phyloP scores from a whole-genome alignment of 2,113 vertebrate genomes.

The Bucco capensis region DNA sequence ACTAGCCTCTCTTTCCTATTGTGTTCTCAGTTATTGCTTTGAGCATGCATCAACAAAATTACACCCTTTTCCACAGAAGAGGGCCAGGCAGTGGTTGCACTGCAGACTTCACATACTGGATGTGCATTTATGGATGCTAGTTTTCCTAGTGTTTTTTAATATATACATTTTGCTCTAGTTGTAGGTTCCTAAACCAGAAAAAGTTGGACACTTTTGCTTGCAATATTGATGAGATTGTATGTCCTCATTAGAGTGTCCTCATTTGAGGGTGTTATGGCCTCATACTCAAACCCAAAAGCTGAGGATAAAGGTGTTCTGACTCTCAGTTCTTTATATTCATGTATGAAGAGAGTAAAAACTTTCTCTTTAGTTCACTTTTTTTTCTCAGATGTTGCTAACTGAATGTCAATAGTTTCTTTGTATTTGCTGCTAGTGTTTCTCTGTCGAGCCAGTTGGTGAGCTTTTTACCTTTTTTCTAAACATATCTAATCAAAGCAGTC shows the following conservation, averaged over 20 bases:
- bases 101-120: background rate
- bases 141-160: too few relatives aligned
- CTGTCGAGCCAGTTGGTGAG: background rate
- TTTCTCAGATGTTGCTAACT: background rate
- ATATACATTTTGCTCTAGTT: too few relatives aligned
- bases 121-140: too few relatives aligned
- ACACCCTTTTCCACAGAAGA: background rate
- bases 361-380: background rate
- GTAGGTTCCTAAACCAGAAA: too few relatives aligned
- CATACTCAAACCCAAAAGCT: too few relatives aligned
- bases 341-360: background rate
- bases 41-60: background rate
- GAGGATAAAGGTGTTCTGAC: too few relatives aligned
- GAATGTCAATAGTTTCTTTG: background rate
- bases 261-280: too few relatives aligned
- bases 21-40: background rate
- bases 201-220: too few relatives aligned
- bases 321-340: too few relatives aligned
- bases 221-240: too few relatives aligned
- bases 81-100: background rate
- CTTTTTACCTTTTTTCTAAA: background rate
- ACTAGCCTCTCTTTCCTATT: background rate
- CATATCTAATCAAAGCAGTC: background rate
- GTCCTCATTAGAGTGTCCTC: too few relatives aligned
- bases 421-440: background rate